These are phyloP conservation scores for Sarcophaga bullata DNA, from an alignment of 1,140 invertebrate species.

Conservation along the genomic window DNA sequence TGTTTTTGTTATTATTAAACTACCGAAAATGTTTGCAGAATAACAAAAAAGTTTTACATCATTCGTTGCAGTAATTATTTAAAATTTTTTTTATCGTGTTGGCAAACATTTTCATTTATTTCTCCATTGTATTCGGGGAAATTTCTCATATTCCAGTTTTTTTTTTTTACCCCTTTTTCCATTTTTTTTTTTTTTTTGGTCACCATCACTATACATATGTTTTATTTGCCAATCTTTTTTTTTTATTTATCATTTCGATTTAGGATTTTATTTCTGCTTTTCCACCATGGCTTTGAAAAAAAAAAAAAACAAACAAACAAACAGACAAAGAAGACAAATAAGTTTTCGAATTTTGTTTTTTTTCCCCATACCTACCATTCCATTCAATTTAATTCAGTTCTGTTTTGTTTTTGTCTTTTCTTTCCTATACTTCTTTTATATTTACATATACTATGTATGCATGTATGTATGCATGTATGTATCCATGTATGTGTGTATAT, in stretches of 20 bases:
- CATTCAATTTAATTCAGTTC: no score
- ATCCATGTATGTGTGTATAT: not conserved
- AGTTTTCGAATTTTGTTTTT: not conserved
- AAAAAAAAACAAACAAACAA: no score
- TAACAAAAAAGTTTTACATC: conserved; percentile 9
- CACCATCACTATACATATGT: not conserved
- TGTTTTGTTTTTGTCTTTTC: no score
- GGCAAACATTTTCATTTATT: not conserved
- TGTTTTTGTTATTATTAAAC: not conserved
- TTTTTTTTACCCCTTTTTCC: not conserved
- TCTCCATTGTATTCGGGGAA: no score
- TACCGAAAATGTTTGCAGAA: not conserved
- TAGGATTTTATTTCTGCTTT: conserved; percentile 20
- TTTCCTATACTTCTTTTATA: no score
- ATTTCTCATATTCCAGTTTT: not conserved
- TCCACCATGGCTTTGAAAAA: not conserved
- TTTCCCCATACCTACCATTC: not conserved
- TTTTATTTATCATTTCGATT: conserved; percentile 5
- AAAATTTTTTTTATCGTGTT: conserved; percentile 16
- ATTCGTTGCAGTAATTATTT: conserved; percentile 33
- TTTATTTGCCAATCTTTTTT: conserved; percentile 22
- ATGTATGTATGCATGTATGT: not conserved
- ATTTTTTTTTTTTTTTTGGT: not conserved
- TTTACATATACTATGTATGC: no score
- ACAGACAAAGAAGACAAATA: conserved; percentile 19